Evolutionary conservation across 2,113 vertebrate genomes (phyloP).

Genomic region (Polypterus senegalus): DNA sequence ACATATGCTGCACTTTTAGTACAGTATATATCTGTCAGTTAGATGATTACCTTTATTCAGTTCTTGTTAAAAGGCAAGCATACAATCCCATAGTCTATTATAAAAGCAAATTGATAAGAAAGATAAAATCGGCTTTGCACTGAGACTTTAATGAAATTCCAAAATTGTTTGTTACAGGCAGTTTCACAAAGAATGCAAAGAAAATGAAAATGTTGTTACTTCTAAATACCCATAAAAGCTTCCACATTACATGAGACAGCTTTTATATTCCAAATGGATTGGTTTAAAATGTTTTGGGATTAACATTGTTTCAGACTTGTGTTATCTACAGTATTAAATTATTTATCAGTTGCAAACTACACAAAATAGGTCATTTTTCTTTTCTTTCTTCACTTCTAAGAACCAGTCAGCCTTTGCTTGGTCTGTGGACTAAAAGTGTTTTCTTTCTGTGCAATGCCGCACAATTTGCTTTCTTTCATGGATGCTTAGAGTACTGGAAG

Average conservation of each 20-base stretch:
- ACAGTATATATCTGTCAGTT: too few species aligned
- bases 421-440: too few species aligned
- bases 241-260: slow-evolving; percentile 14
- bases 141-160: slow-evolving; percentile 18
- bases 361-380: too few species aligned
- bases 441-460: too few species aligned
- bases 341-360: too few species aligned
- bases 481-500: too few species aligned
- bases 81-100: slow-evolving; percentile 24
- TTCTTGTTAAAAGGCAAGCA: slow-evolving; percentile 8
- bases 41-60: too few species aligned
- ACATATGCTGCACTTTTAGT: too few species aligned
- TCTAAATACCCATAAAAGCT: slow-evolving; percentile 17
- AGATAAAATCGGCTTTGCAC: slow-evolving; percentile 28
- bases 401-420: too few species aligned
- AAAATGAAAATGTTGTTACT: slow-evolving; percentile 13
- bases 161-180: slow-evolving; percentile 8
- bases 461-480: too few species aligned
- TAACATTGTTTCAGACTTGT: slow-evolving; percentile 13
- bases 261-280: slow-evolving; percentile 20
- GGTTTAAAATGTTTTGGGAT: slow-evolving; percentile 24
- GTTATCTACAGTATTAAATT: neutral
- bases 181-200: neutral
- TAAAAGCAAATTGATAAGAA: slow-evolving; percentile 31
- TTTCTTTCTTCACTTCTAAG: too few species aligned